A percentile compares a stretch with the other conserved stretches of the same genome.
Conservation (phyloP, 2,888 invertebrate genomes). For the Hipparchia semele region DNA sequence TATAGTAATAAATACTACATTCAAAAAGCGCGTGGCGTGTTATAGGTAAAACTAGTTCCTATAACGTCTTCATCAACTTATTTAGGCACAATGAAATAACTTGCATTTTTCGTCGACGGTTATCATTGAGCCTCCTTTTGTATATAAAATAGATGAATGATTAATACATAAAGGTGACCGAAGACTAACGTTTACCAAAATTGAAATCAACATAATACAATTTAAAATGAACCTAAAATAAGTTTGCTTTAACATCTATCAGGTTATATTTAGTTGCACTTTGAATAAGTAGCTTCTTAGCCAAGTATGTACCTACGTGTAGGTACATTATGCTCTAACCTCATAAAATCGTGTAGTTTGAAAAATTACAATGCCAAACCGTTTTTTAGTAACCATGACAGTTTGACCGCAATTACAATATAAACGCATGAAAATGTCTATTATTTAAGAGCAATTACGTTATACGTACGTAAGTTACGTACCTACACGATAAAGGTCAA, state of each 20-base stretch:
- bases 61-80: slow-evolving; percentile 9
- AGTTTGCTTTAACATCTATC: neutral
- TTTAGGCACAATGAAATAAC: slow-evolving; percentile 11
- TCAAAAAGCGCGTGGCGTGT: neutral
- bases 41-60: slow-evolving; percentile 5
- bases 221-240: neutral
- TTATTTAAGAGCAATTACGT: slow-evolving; percentile 16
- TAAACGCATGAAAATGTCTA: neutral
- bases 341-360: neutral
- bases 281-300: no score
- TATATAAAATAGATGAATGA: slow-evolving; percentile 15
- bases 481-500: slow-evolving; percentile 3
- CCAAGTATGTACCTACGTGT: neutral
- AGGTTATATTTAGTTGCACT: no score
- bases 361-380: slow-evolving; percentile 3
- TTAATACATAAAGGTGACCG: slow-evolving; percentile 8
- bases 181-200: neutral
- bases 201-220: neutral
- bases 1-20: neutral
- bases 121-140: slow-evolving; percentile 13
- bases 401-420: neutral
- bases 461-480: neutral
- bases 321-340: neutral
- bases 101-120: slow-evolving; percentile 24
- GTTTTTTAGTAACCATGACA: neutral